A percentile compares a stretch with the other conserved stretches of the same genome.
Evolutionary conservation across 2,888 invertebrate genomes (phyloP).

Genomic region (Heliothis peltigera): DNA sequence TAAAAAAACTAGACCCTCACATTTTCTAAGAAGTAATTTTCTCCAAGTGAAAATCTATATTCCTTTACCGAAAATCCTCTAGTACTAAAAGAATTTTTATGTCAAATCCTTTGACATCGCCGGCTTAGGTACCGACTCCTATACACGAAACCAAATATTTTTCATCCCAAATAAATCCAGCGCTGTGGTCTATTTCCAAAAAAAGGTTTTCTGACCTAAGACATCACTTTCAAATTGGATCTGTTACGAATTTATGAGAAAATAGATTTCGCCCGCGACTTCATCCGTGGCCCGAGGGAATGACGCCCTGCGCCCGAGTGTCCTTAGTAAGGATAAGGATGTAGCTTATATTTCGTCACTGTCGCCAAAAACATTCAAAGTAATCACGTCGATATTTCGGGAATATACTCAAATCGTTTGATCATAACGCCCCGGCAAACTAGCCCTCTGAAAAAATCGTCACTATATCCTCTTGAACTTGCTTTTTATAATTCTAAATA

Average conservation of each 20-base stretch:
- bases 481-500: too few relatives aligned
- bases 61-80: conserved; percentile 2
- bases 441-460: too few relatives aligned
- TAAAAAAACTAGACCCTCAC: too few relatives aligned
- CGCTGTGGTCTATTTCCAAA: conserved; percentile 10
- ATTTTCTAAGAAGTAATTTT: conserved; percentile 14
- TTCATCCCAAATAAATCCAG: conserved; percentile 19
- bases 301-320: too few relatives aligned
- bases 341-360: neutral
- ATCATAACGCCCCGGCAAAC: too few relatives aligned
- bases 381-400: conserved; percentile 29
- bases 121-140: conserved; percentile 20
- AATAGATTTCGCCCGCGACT: neutral
- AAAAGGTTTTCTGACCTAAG: conserved; percentile 21
- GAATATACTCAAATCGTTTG: conserved; percentile 5
- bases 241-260: conserved; percentile 1
- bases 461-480: too few relatives aligned
- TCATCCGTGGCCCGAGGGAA: too few relatives aligned
- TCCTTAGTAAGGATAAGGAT: too few relatives aligned
- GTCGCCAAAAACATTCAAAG: conserved; percentile 34
- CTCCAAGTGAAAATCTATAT: conserved; percentile 17
- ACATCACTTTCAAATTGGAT: conserved; percentile 13
- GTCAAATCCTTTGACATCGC: conserved; percentile 39
- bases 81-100: conserved; percentile 20
- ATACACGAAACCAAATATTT: conserved; percentile 44